phyloP scores from a whole-genome alignment of 2,797 vertebrate species.

The Limnodromus scolopaceus region DNA sequence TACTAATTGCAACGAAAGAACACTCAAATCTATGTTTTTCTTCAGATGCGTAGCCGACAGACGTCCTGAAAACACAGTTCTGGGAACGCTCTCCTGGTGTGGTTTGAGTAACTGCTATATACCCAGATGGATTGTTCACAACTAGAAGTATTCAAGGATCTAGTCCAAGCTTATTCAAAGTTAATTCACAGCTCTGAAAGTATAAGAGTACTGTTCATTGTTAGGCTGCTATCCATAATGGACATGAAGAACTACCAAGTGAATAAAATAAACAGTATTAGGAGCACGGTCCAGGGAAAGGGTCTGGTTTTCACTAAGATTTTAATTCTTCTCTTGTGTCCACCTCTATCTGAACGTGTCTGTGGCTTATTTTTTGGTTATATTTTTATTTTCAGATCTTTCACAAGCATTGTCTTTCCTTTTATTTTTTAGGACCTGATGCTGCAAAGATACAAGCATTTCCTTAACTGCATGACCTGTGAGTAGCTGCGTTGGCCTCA shows the following conservation, averaged over 20 bases:
- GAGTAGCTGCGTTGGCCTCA: neutral
- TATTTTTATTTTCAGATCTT: neutral
- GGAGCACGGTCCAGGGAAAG: neutral
- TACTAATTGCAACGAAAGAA: neutral
- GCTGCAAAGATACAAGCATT: neutral
- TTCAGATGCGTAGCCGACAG: neutral
- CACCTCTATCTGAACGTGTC: neutral
- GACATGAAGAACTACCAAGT: neutral
- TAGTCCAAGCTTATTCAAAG: neutral
- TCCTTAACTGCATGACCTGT: neutral
- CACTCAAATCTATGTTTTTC: neutral
- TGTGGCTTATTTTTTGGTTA: neutral
- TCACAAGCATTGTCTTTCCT: neutral
- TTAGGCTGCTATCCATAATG: neutral
- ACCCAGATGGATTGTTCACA: neutral
- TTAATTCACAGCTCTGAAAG: neutral
- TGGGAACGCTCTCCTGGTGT: neutral
- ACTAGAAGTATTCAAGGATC: neutral
- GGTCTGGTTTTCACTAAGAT: neutral
- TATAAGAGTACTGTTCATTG: neutral
- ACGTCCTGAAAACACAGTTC: neutral
- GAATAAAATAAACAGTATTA: neutral
- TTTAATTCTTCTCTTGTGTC: neutral
- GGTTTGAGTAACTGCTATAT: neutral
- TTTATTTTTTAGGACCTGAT: neutral